Conservation (phyloP, 2,888 invertebrate species). For the Nesidiocoris tenuis region DNA sequence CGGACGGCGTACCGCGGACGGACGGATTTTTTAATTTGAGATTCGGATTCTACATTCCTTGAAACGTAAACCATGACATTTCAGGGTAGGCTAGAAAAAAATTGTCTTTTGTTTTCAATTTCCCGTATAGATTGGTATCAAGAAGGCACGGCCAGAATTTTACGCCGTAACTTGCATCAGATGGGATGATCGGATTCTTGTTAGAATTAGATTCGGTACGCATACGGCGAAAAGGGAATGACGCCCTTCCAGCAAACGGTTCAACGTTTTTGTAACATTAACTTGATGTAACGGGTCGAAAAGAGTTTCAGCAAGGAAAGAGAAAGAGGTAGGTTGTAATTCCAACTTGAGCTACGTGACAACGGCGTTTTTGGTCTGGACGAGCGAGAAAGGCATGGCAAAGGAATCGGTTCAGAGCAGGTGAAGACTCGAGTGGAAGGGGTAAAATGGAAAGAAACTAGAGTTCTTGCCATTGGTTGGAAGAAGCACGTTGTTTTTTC, state of each 20-base stretch:
- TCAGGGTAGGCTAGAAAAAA: too few species aligned
- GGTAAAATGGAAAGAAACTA: background rate
- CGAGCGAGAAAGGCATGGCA: background rate
- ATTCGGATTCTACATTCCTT: too few species aligned
- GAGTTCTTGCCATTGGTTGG: background rate
- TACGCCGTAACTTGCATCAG: too few species aligned
- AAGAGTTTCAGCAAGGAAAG: background rate
- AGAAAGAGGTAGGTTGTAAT: background rate
- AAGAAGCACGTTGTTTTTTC: background rate
- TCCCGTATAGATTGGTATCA: too few species aligned
- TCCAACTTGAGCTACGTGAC: background rate
- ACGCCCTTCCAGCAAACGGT: background rate
- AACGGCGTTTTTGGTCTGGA: background rate
- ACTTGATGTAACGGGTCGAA: background rate
- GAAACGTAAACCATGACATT: too few species aligned
- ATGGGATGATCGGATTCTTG: background rate
- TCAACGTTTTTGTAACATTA: background rate
- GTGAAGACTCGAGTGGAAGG: too few species aligned
- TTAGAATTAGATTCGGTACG: background rate
- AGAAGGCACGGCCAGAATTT: too few species aligned
- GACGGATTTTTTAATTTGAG: too few species aligned
- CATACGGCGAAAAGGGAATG: background rate
- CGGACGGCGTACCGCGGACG: too few species aligned
- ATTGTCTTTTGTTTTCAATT: too few species aligned
- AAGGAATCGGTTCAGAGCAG: background rate